These are phyloP conservation scores for Adelognathus sp. DNA, from an alignment of 2,888 invertebrate species.

Conservation along the genomic window DNA sequence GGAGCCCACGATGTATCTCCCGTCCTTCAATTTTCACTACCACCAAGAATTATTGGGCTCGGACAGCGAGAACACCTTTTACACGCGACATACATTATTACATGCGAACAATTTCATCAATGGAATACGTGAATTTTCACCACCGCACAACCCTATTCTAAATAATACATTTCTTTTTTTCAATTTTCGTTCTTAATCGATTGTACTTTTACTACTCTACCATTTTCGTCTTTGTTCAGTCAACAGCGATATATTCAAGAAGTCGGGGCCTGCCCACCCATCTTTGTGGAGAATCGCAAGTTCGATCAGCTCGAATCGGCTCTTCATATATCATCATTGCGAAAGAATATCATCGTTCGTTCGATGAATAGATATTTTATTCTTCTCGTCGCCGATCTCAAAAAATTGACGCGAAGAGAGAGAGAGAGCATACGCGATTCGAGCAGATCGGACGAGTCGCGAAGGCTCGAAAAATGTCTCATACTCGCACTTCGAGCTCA, in stretches of 20 bases:
- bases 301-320: conserved; percentile 11
- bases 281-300: conserved; percentile 41
- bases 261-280: conserved; percentile 60
- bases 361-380: background rate
- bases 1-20: conserved; percentile 49
- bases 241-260: conserved; percentile 63
- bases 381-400: background rate
- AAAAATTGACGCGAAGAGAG: background rate
- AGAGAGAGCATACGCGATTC: conserved; percentile 21
- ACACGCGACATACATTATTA: conserved; percentile 54
- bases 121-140: conserved; percentile 48
- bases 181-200: conserved; percentile 24
- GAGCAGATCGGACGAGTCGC: background rate
- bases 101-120: conserved; percentile 50
- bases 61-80: conserved; percentile 59
- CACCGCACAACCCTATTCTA: conserved; percentile 42
- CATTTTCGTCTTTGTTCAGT: conserved; percentile 54
- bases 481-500: background rate
- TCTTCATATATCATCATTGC: no score
- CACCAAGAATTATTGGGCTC: conserved; percentile 55
- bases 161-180: conserved; percentile 30
- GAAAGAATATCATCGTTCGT: background rate
- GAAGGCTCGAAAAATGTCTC: background rate
- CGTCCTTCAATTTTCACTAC: conserved; percentile 30
- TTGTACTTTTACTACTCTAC: conserved; percentile 40